Evolutionary conservation across 2,113 vertebrate genomes (phyloP).

Genomic region (Notothenia rossii): DNA sequence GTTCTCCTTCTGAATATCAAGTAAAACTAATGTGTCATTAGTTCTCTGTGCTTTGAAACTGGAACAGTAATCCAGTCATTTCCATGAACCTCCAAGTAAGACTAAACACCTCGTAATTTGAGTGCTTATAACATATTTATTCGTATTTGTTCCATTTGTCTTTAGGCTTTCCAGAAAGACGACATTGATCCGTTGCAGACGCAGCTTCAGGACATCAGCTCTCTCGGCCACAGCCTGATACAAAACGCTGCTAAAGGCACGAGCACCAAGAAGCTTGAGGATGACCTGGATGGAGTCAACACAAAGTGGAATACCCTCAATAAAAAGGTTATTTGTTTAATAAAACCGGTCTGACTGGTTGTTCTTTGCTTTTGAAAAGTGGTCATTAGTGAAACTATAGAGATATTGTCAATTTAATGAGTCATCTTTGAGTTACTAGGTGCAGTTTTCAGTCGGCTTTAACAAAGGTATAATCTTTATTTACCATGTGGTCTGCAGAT

Average conservation of each 20-base stretch:
- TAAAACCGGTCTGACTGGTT: background rate
- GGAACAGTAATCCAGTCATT: background rate
- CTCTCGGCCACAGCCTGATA: slow-evolving; percentile 93
- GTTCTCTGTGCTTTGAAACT: background rate
- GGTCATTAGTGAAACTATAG: background rate
- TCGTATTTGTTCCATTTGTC: slow-evolving; percentile 37
- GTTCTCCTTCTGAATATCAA: background rate
- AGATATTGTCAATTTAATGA: background rate
- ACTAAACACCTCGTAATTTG: slow-evolving; percentile 6
- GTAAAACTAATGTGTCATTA: background rate
- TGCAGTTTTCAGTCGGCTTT: background rate
- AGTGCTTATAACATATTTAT: background rate
- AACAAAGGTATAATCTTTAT: slow-evolving; percentile 46
- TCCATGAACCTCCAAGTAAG: background rate
- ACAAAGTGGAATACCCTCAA: slow-evolving; percentile 95
- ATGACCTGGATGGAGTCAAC: slow-evolving; percentile 90
- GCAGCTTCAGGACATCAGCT: slow-evolving; percentile 93
- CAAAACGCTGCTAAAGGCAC: slow-evolving; percentile 92
- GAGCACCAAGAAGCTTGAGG: slow-evolving; percentile 89
- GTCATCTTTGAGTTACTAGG: slow-evolving; percentile 15
- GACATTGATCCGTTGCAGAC: slow-evolving; percentile 93
- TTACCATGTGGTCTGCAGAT: slow-evolving; percentile 83
- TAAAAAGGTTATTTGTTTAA: slow-evolving; percentile 89
- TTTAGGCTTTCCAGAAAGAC: slow-evolving; percentile 95
- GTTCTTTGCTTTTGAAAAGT: background rate